phyloP scores from a whole-genome alignment of 37 sponge, comb jelly and placozoan genomes.

The Aphrocallistes beatrix region DNA sequence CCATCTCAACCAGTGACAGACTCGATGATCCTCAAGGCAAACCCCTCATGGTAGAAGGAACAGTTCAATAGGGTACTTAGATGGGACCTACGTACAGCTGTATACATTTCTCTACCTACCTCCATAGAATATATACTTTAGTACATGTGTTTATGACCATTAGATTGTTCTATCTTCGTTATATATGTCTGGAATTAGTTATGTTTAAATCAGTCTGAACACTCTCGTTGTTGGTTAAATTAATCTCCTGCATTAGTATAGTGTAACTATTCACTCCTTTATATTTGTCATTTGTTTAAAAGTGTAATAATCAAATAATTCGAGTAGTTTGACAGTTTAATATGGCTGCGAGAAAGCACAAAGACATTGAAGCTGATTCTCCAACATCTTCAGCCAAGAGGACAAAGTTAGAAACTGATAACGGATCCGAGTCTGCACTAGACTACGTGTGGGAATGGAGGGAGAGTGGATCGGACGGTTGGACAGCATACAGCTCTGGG shows the following conservation, averaged over 20 bases:
- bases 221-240: no score
- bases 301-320: no score
- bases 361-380: neutral
- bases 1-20: slow-evolving; percentile 13
- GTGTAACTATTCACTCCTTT: no score
- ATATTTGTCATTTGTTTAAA: neutral
- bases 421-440: neutral
- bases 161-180: neutral
- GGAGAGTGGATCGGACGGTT: neutral
- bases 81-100: neutral
- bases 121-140: neutral
- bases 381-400: neutral
- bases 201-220: no score
- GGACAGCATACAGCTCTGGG: slow-evolving; percentile 12
- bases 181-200: no score
- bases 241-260: no score
- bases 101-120: neutral
- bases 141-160: neutral
- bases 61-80: neutral
- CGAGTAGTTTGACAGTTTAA: no score
- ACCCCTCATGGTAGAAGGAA: neutral
- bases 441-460: slow-evolving; percentile 4
- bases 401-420: neutral
- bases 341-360: slow-evolving; percentile 10
- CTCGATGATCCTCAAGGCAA: slow-evolving; percentile 6